phyloP scores from a whole-genome alignment of 2,888 invertebrate species.

The Perizoma flavofasciatum region DNA sequence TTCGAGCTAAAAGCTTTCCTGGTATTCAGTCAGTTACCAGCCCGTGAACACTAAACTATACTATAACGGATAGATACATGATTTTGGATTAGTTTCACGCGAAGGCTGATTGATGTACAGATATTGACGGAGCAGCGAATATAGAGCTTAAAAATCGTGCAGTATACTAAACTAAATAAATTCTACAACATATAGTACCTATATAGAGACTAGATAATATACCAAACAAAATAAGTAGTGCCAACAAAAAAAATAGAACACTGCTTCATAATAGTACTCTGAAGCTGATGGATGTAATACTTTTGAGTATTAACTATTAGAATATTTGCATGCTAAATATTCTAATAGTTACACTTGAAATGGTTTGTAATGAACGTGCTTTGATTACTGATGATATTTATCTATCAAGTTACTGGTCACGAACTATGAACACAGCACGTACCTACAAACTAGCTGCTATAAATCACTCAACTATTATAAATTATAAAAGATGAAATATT shows the following conservation, averaged over 20 bases:
- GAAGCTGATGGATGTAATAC: neutral
- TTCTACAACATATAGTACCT: no score
- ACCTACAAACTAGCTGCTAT: conserved; percentile 40
- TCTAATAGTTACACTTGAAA: conserved; percentile 22
- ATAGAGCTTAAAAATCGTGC: conserved; percentile 4
- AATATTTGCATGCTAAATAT: conserved; percentile 20
- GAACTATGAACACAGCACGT: conserved; percentile 63
- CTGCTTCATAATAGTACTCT: conserved; percentile 3
- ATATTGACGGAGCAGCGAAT: conserved; percentile 12
- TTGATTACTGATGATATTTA: conserved; percentile 52
- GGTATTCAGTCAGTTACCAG: conserved; percentile 45
- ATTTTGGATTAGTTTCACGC: conserved; percentile 53
- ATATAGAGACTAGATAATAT: no score
- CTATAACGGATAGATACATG: conserved; percentile 47
- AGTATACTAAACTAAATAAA: conserved; percentile 4
- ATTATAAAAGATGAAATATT: neutral
- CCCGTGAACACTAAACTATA: conserved; percentile 49
- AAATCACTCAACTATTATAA: conserved; percentile 5
- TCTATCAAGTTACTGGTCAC: conserved; percentile 63
- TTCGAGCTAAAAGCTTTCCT: conserved; percentile 46
- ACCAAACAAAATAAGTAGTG: no score
- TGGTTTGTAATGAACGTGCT: conserved; percentile 61
- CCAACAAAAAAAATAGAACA: no score
- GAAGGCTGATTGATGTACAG: conserved; percentile 44
- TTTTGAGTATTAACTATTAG: no score